Base-by-base conservation (phyloP, 2,113 vertebrate species). In the Strigops habroptila region DNA sequence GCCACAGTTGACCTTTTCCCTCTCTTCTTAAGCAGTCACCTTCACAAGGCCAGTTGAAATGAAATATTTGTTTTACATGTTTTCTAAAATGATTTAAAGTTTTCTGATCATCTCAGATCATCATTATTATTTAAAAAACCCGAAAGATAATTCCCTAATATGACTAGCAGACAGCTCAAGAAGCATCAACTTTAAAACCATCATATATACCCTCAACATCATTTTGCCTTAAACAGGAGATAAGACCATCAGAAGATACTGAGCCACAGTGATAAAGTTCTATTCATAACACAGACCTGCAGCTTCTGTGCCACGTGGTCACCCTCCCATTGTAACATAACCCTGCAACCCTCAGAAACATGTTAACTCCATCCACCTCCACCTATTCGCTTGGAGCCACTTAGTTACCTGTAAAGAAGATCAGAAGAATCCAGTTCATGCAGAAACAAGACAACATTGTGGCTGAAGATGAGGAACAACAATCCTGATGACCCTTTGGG, bases 331-430 rank as follows among this genome's bases (percentile, higher is more conserved):
- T 10, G 2, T 14, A 70, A 63, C 33, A 22, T 2, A 43, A 84
- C 74, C 23, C 16, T 69, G 43, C 60, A 39, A 5, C 14, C 21
- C 19, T n/a, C n/a, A 48, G 82, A 79, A 88, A 21, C 27, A 13
- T 0, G 6, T 39, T 18, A 30, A 31, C 48, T 39, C 71, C 59
- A 80, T 43, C 67, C 41, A 35, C 62, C 39, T 51, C 33, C 43
- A 52, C 10, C 37, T 41, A 25, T 35, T 4, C 23, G 5, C 24
- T 68, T 21, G 52, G 23, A 31, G 46, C 23, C 51, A 3, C n/a
- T 18, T 14, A 28, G 62, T 97, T 95, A 98, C 98, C 97, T 97
- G 93, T 28, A 39, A 94, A 75, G 23, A 97, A 70, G 9, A 97
- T 12, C 5, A 97, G 25, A 35, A 98, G 59, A 67, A 89, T 46